Base-by-base conservation (phyloP, 1,140 invertebrate genomes). In the Nebria ingens region DNA sequence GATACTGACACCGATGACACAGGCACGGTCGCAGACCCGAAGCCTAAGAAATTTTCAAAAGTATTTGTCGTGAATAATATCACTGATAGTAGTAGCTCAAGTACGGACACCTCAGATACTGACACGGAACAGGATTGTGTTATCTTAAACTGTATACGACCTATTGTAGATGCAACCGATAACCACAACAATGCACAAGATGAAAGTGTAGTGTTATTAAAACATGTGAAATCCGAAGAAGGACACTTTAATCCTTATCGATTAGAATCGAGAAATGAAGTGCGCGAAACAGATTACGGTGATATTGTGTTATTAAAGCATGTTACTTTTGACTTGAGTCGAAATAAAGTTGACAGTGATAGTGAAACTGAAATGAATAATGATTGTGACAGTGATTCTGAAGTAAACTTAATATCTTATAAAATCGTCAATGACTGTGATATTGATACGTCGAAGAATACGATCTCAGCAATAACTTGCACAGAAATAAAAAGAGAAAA, bases 61-160 rank as follows among this genome's bases (percentile, higher is more conserved):
- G 83, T 87, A 0, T 86, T 87, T 61, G 78, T 87, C 0, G 84
- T 88, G 1, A 88, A 88, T 62, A 77, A 79, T 56, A 71, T 72
- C 53, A 70, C 70, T 12, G 71, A 71, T 52, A 74, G 72, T 38
- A 71, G 76, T 64, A 71, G 76, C 63, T 63, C 77, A 60, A 74
- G 71, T 34, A 75, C 71, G 21, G 78, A 80, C 58, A 70, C 71
- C 1, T 76, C 75, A 0, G 76, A 78, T 45, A 76, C 73, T 0
- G 75, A 77, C 51, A 72, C 71, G 1, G 76, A 78, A 56, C 65
- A 69, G 52, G 73, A 76, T 54, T 72, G 68, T 56, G 68, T 73
- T 45, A 71, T 73, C 19, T 56, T 74, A 4, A 73, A 72, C 60
- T 71, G 70, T 56, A 61, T 73, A 15, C 69, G 71, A 54, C 68